Evolutionary conservation across 2,888 invertebrate species (phyloP), one percentile per base, ranked within the genome.

Genomic region (Tridacna gigas): DNA sequence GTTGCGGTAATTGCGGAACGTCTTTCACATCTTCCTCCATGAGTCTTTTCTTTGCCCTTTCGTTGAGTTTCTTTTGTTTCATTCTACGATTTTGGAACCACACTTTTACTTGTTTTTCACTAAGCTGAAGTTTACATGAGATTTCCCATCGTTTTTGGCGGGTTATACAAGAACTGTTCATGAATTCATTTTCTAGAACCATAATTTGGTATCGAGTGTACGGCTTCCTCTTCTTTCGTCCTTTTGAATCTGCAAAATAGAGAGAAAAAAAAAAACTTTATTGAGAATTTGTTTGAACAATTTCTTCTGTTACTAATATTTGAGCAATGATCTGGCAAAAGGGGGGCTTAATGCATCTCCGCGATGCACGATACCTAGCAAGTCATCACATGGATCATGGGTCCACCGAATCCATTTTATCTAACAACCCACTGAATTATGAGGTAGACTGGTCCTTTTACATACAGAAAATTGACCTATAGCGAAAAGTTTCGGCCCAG

Each of bases 71-170:
- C 96, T 99, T 99, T 95, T 98, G 98, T 96, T 99, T 99, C 99
- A 99, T 99, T 92, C 99, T 97, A 91, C 99, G 96, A 95, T 99
- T 99, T 96, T 99, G 99, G 96, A 99, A 99, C 99, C 99, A 99
- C 95, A 99, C 99, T 96, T 99, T 94, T 47, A 94, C 94, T 86
- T 94, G 99, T 90, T 99, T 96, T 96, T 99, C 99, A 86, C 98
- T 98, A 91, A 99, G 96, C 95, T 98, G 98, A 89, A 99, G 96
- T 95, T 98, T 99, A 91, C 99, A 97, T 94, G 99, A 99, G 94
- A 99, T 96, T 95, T 99, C 99, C 99, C 99, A 99, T 89, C 99
- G 97, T 95, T 99, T 99, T 95, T 99, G 99, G 95, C 99, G 98
- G 85, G 98, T 98, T 88, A 99, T 99, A 96, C 99, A 99, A 83